A percentile compares a stretch with the other conserved stretches of the same genome.
phyloP scores from a whole-genome alignment of 2,113 vertebrate genomes.

The Lagopus muta region DNA sequence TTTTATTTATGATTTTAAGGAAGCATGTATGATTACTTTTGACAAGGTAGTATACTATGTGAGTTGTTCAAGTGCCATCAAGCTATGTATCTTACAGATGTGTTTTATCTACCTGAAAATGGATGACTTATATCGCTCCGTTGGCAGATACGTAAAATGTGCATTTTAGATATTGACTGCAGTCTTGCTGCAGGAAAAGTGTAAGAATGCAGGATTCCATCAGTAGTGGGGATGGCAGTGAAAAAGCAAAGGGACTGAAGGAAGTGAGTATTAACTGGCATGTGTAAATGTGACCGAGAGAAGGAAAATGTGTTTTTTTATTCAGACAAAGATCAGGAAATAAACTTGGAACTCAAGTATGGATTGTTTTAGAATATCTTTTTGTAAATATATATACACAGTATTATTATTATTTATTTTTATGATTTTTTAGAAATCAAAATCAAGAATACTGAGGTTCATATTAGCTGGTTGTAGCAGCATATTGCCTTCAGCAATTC shows the following conservation, averaged over 20 bases:
- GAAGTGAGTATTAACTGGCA: neutral
- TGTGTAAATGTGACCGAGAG: neutral
- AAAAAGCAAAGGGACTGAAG: neutral
- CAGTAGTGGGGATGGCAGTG: neutral
- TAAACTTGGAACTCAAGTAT: neutral
- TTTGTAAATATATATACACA: neutral
- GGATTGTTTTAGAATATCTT: neutral
- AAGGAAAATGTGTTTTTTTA: neutral
- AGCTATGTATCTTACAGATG: neutral
- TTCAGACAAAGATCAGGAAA: neutral
- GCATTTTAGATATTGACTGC: neutral
- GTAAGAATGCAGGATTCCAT: neutral
- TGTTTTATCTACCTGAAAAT: constrained; percentile 3
- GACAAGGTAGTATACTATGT: neutral
- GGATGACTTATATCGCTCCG: neutral
- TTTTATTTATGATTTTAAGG: constrained; percentile 41
- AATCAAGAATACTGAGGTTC: neutral
- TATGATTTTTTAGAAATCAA: neutral
- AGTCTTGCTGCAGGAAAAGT: neutral
- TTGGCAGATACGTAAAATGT: constrained; percentile 22
- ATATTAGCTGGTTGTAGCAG: neutral
- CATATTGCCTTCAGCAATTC: fast-evolving
- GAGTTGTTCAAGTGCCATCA: neutral
- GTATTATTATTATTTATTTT: neutral
- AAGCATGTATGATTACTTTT: neutral